Conservation (phyloP, 2,888 invertebrate species). For the Diarsia brunnea region DNA sequence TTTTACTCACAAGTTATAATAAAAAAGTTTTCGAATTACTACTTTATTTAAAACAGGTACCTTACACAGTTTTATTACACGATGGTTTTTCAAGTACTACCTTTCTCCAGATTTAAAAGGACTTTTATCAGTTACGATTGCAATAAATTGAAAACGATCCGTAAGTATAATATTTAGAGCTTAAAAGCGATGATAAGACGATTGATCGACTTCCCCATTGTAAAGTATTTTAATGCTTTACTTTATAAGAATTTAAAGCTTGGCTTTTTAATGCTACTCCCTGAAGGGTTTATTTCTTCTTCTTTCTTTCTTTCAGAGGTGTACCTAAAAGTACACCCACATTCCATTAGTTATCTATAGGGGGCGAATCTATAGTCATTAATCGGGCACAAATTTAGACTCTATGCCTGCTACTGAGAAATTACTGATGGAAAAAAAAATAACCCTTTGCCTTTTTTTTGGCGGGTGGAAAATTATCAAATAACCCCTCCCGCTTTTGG, state of each 20-base stretch:
- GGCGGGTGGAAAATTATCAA: no score
- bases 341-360: no score
- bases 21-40: background rate
- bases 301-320: no score
- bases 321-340: no score
- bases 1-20: no score
- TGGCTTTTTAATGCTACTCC: background rate
- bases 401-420: no score
- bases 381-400: no score
- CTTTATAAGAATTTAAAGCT: conserved; percentile 1
- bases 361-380: no score
- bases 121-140: conserved; percentile 21
- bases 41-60: background rate
- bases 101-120: conserved; percentile 1
- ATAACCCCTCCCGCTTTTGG: no score
- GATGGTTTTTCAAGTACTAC: background rate
- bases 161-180: background rate
- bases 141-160: conserved; percentile 8
- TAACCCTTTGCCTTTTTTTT: no score
- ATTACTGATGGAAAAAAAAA: no score
- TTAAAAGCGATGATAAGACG: conserved; percentile 15
- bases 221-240: background rate
- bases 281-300: no score
- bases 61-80: background rate
- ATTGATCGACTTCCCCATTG: background rate